Conservation (phyloP, 2,797 vertebrate species). For the Mus minutoides region DNA sequence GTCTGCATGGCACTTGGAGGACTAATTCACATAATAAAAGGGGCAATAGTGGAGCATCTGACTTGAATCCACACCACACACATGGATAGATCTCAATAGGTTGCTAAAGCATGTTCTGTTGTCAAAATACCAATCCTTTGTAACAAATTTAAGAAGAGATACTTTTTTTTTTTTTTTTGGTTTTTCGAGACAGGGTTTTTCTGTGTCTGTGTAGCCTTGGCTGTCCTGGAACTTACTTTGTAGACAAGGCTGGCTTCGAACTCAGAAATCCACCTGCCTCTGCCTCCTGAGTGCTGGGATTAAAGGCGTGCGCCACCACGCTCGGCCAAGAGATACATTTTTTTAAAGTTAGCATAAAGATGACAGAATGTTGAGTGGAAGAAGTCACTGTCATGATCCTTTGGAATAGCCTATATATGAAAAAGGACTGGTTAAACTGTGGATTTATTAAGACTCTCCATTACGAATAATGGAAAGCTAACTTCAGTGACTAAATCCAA, state of each 20-base stretch:
- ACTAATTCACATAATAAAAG: neutral
- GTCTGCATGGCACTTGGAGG: neutral
- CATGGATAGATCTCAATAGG: neutral
- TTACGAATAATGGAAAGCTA: constrained; percentile 42
- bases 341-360: constrained; percentile 2
- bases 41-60: neutral
- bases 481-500: neutral
- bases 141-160: neutral
- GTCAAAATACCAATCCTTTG: constrained; percentile 22
- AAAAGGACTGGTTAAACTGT: neutral
- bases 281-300: too few species aligned
- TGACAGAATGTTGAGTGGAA: neutral
- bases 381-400: neutral
- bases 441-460: neutral
- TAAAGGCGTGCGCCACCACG: too few species aligned
- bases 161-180: too few species aligned
- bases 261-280: too few species aligned
- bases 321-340: too few species aligned
- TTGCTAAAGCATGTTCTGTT: neutral
- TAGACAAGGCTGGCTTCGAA: too few species aligned
- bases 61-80: neutral
- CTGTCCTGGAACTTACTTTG: too few species aligned
- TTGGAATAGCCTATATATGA: constrained; percentile 38
- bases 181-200: too few species aligned
- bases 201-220: too few species aligned